These are phyloP conservation scores for Sclerurus mexicanus DNA, from an alignment of 2,113 vertebrate genomes.

Conservation along the genomic window DNA sequence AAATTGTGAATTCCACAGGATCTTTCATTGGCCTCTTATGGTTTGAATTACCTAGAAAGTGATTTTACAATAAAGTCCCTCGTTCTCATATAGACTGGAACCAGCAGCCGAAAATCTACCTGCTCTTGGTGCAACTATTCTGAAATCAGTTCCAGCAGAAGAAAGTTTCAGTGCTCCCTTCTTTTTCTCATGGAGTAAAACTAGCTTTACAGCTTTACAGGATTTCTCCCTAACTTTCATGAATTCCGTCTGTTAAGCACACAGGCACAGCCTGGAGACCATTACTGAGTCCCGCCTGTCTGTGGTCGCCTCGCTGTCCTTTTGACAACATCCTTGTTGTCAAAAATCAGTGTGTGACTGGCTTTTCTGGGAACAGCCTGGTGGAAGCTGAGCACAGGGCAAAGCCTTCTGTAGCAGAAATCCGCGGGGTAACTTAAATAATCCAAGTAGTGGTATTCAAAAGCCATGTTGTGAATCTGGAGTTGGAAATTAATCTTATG, in stretches of 20 bases:
- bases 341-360: neutral
- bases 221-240: neutral
- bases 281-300: neutral
- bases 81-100: neutral
- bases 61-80: neutral
- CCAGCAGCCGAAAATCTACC: neutral
- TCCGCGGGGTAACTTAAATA: neutral
- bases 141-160: neutral
- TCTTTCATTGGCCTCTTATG: neutral
- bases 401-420: neutral
- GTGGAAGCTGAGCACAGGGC: neutral
- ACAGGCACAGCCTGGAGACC: neutral
- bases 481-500: neutral
- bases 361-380: neutral
- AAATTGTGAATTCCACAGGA: neutral
- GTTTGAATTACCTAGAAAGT: neutral
- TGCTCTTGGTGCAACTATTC: neutral
- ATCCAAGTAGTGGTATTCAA: neutral
- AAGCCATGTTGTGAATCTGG: neutral
- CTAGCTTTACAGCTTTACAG: neutral
- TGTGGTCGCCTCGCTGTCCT: neutral
- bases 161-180: neutral
- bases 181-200: neutral
- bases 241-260: neutral
- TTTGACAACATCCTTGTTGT: neutral